Evolutionary conservation across 2,797 vertebrate genomes (phyloP), one percentile per base, ranked within the genome.

Genomic region (Malurus leucopterus): DNA sequence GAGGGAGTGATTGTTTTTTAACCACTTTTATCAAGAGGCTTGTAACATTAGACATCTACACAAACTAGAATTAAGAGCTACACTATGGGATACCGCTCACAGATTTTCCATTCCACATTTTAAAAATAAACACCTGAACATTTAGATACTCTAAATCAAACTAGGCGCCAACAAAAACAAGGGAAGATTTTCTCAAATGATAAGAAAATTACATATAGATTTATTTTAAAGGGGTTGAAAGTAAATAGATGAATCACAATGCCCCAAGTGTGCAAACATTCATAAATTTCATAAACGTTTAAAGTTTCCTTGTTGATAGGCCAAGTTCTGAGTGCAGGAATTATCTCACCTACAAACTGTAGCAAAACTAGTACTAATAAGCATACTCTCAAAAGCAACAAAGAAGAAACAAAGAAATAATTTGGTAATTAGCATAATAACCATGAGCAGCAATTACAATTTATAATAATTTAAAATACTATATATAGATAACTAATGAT

Each of bases 81-180:
- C 7, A 4, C 5, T 44, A 18, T 0, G 32, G 19, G 32, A 15
- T 26, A 84, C 73, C 0, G 0, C 17, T 62, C 53, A 15, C 14
- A 74, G 26, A 54, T 65, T 77, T 44, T 49, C 23, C 27, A 16
- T 65, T 50, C 20, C 30, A 15, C 34, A 61, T 57, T 79, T 82
- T 20, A 69, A 57, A 88, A 76, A 53, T 5, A 43, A 70, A 29
- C 18, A 62, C 27, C 13, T 41, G 36, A 32, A 8, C n/a, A 49
- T 65, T 83, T 34, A 80, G 41, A 55, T 24, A 65, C 13, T 23
- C 17, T 34, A 62, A 81, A 79, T 24, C 10, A 68, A 87, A 69
- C 16, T 12, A 55, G 17, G 4, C 50, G 83, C 59, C 46, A 83
- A 63, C 1, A 75, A 43, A 73, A 80, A 68, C 5, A 51, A 51